Evolutionary conservation across 2,797 vertebrate genomes (phyloP).

Genomic region (Stomatorhinus walkeri): DNA sequence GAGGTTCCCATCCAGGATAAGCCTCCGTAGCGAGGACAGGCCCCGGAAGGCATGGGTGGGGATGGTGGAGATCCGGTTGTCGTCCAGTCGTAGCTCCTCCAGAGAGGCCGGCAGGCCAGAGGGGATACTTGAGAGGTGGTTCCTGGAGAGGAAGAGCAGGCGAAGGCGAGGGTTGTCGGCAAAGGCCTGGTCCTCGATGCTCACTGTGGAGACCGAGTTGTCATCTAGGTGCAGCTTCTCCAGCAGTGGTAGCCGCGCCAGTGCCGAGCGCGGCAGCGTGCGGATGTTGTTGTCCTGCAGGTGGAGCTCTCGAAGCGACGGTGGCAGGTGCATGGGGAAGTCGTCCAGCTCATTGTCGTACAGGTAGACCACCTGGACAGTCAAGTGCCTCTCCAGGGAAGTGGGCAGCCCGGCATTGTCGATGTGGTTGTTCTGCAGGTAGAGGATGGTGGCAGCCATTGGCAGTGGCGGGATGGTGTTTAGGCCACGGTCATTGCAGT

Average conservation of each 20-base stretch:
- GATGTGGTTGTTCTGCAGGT: slow-evolving; percentile 94
- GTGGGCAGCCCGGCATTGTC: slow-evolving; percentile 81
- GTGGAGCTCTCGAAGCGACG: slow-evolving; percentile 81
- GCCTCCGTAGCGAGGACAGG: slow-evolving; percentile 71
- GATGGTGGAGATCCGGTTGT: slow-evolving; percentile 93
- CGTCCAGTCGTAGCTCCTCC: slow-evolving; percentile 86
- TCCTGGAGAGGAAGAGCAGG: slow-evolving; percentile 84
- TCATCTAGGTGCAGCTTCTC: slow-evolving; percentile 90
- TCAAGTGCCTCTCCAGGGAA: slow-evolving; percentile 66
- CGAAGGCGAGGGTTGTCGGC: slow-evolving; percentile 74
- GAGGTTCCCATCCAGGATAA: slow-evolving; percentile 90
- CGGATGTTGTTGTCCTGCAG: slow-evolving; percentile 94
- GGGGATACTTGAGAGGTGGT: slow-evolving; percentile 91
- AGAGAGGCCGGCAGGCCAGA: slow-evolving; percentile 81
- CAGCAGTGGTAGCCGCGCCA: slow-evolving; percentile 78
- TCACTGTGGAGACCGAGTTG: slow-evolving; percentile 90
- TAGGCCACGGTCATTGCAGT: slow-evolving; percentile 90
- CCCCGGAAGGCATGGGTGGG: slow-evolving; percentile 84
- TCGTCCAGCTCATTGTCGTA: slow-evolving; percentile 89
- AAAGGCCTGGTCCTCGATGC: slow-evolving; percentile 90
- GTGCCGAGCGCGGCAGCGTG: slow-evolving; percentile 67
- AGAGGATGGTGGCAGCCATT: slow-evolving; percentile 78
- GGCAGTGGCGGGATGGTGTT: slow-evolving; percentile 82
- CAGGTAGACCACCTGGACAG: slow-evolving; percentile 82
- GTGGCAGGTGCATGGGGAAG: slow-evolving; percentile 79